These are phyloP conservation scores for Dryobates pubescens DNA, from an alignment of 2,797 vertebrate species.

Conservation along the genomic window DNA sequence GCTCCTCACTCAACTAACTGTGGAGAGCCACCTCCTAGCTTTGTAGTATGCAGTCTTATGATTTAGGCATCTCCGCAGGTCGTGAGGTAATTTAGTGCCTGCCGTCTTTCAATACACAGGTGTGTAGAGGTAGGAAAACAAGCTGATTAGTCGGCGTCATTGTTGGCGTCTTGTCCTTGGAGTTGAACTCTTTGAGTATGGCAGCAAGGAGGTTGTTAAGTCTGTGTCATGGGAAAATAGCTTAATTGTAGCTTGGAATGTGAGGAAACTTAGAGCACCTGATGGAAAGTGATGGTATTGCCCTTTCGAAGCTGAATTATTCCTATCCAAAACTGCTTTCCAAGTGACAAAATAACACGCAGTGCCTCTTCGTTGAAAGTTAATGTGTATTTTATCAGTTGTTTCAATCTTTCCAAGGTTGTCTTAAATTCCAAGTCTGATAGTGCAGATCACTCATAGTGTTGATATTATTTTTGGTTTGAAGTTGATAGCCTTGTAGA, in stretches of 20 bases:
- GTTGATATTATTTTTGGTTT: neutral
- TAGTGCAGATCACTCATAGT: neutral
- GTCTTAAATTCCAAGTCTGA: neutral
- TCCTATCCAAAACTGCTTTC: neutral
- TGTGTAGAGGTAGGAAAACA: constrained; percentile 6
- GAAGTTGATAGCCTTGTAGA: neutral
- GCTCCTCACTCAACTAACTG: neutral
- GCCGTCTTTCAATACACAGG: neutral
- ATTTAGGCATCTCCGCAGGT: neutral
- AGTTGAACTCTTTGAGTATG: neutral
- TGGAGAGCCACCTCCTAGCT: neutral
- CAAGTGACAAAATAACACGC: neutral
- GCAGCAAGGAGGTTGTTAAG: constrained; percentile 20
- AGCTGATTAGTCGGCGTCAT: neutral
- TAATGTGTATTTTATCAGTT: neutral
- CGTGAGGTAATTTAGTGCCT: neutral
- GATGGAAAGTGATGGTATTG: neutral
- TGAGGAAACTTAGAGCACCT: neutral
- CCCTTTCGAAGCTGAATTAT: neutral
- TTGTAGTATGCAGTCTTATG: neutral
- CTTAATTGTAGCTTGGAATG: neutral
- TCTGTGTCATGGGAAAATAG: constrained; percentile 35
- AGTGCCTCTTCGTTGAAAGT: neutral
- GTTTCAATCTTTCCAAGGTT: neutral
- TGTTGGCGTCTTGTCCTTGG: neutral